These are phyloP conservation scores for Knipowitschia caucasica DNA, from an alignment of 2,797 vertebrate genomes.

Conservation along the genomic window DNA sequence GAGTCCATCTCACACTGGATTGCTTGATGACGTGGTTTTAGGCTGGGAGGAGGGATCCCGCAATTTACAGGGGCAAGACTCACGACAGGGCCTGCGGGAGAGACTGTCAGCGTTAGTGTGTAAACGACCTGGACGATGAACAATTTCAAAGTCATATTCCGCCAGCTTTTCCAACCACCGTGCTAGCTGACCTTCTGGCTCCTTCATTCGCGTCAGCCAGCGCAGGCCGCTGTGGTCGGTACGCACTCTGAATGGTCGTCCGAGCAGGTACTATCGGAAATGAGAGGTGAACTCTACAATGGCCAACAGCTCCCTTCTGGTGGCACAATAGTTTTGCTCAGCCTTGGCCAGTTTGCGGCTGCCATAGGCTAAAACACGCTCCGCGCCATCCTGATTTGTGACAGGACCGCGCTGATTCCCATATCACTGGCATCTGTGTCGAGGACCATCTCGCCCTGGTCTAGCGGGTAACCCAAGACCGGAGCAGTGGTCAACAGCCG, in stretches of 20 bases:
- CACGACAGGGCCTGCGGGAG: slow-evolving; percentile 6
- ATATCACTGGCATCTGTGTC: slow-evolving; percentile 5
- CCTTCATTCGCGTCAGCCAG: slow-evolving; percentile 5
- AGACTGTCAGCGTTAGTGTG: slow-evolving; percentile 8
- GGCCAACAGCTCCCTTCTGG: not conserved
- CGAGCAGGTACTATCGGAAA: slow-evolving; percentile 9
- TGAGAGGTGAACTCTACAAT: slow-evolving; percentile 9
- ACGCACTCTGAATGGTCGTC: not conserved
- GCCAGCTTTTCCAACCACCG: slow-evolving; percentile 19
- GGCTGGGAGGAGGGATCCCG: not conserved
- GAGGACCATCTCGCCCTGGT: not conserved
- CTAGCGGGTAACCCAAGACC: slow-evolving; percentile 2
- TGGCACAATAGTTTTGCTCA: slow-evolving; percentile 4
- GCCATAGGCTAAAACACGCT: slow-evolving; percentile 26
- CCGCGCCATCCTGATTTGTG: slow-evolving; percentile 23
- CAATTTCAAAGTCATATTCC: slow-evolving; percentile 32
- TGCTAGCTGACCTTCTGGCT: slow-evolving; percentile 8
- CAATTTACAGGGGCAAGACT: slow-evolving; percentile 2
- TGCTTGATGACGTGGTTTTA: fast-evolving
- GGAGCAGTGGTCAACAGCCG: not conserved
- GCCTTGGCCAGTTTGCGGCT: too few relatives aligned
- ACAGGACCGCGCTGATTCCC: not conserved
- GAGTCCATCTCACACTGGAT: slow-evolving; percentile 25
- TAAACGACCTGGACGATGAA: slow-evolving; percentile 13
- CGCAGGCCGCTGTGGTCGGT: slow-evolving; percentile 15